These are phyloP conservation scores for Montipora foliosa DNA, from an alignment of 64 coral and sea anemone genomes.

Conservation along the genomic window DNA sequence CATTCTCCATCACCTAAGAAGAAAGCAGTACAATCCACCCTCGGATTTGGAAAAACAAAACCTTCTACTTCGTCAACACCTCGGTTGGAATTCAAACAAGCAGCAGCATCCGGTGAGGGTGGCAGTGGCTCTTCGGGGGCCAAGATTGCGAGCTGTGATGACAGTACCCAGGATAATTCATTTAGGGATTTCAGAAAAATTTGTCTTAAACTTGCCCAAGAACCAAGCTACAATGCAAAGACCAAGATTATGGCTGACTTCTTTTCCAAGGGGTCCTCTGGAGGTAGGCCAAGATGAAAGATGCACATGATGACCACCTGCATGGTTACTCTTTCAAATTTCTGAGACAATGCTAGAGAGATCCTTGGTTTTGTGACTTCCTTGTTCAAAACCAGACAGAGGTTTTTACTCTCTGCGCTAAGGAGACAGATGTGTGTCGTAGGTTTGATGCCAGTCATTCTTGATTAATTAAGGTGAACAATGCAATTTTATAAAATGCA, in stretches of 20 bases:
- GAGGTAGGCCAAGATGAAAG: constrained; percentile 32
- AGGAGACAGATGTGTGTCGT: no score
- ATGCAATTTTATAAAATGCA: no score
- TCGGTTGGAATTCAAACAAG: not conserved
- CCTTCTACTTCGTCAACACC: not conserved
- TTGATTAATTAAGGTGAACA: no score
- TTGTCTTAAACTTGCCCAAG: constrained; percentile 80
- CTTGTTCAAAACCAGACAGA: no score
- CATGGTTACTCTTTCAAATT: no score
- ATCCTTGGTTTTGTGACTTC: no score
- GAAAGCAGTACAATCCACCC: constrained; percentile 66
- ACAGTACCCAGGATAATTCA: constrained; percentile 71
- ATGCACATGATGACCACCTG: no score
- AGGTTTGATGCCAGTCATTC: no score
- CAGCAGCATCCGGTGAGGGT: not conserved
- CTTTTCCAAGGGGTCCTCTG: constrained; percentile 70
- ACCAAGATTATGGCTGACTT: constrained; percentile 79
- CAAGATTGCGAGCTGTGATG: constrained; percentile 2
- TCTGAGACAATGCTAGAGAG: no score
- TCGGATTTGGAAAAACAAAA: constrained; percentile 70
- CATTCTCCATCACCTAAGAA: constrained; percentile 68
- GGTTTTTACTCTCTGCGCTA: no score
- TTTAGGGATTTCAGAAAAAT: constrained; percentile 88
- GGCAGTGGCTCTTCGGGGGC: not conserved
- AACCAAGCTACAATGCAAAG: constrained; percentile 98